Conservation (phyloP, 2,113 vertebrate genomes). For the Aphyosemion australe region DNA sequence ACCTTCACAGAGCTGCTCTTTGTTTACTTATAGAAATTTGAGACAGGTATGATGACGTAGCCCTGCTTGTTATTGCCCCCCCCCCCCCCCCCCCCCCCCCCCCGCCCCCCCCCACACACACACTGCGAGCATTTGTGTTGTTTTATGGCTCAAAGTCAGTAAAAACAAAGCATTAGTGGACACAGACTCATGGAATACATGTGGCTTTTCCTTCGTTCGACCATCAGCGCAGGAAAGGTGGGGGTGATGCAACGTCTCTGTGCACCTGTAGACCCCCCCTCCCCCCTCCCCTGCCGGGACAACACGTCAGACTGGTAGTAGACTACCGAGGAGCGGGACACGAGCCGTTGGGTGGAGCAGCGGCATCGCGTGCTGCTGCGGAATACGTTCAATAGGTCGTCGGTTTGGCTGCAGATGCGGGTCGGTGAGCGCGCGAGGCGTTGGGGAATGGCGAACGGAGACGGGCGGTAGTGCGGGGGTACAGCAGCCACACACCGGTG, state of each 20-base stretch:
- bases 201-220: not conserved
- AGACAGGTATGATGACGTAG: constrained; percentile 64
- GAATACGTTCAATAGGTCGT: constrained; percentile 47
- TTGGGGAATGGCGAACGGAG: constrained; percentile 57
- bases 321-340: constrained; percentile 28
- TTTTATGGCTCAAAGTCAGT: not conserved
- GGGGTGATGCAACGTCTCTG: constrained; percentile 69
- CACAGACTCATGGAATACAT: too few relatives aligned
- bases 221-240: constrained; percentile 41
- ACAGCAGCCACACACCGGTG: constrained; percentile 18
- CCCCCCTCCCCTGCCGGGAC: constrained; percentile 12
- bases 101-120: constrained; percentile 17
- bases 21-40: constrained; percentile 73
- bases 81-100: constrained; percentile 20
- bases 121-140: not conserved
- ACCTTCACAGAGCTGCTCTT: constrained; percentile 26
- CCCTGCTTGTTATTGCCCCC: constrained; percentile 3
- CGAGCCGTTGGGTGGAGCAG: constrained; percentile 74
- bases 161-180: too few relatives aligned
- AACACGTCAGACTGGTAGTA: constrained; percentile 32
- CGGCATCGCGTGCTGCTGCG: constrained; percentile 67
- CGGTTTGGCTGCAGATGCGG: constrained; percentile 68
- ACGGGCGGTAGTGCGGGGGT: constrained; percentile 58
- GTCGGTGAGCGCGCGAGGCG: constrained; percentile 51
- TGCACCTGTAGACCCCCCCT: constrained; percentile 73